Base-by-base conservation (phyloP, 2,113 vertebrate genomes). In the Choloepus hoffmanni region DNA sequence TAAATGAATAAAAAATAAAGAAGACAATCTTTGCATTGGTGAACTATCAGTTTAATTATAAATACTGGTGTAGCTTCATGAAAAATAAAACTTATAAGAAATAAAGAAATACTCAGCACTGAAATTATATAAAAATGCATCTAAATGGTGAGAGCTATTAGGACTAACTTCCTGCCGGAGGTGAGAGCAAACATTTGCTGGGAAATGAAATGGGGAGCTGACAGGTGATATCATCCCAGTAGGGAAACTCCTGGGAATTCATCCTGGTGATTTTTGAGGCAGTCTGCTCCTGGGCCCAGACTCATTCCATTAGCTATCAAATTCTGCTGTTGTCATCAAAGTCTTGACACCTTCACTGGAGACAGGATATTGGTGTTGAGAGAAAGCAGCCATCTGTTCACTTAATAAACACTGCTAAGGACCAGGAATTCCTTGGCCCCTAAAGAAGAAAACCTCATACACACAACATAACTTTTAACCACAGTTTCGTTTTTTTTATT, bases 311-410 rank as follows among this genome's bases (percentile, higher is more conserved):
- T 30, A 30, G 76, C 76, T 92, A 68, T 95, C 92, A 82, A 3
- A 90, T 97, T 95, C 87, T 95, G 92, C 94, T 92, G 11, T 88
- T 85, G 81, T 96, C 95, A 77, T 93, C 90, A 96, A 82, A 72
- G 77, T 65, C 81, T 92, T 92, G 78, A 92, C 90, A 85, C 76
- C 36, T 83, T 95, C 43, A 0, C 43, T 90, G 92, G 77, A 91
- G 40, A 90, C 74, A 63, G 63, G 77, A 62, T 55, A 30, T 58
- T 65, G 40, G 87, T 7, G 33, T 53, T 76, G 68, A 84, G 72
- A 62, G 78, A 84, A 86, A 76, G 40, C 30, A 85, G 43, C 48
- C 82, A 1, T 81, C 72, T 92, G 40, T 92, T 96, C 73, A 85
- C 18, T 90, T 85, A 48, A 21, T 83, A 53, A 96, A 53, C 28